Conservation (phyloP, 2,888 invertebrate genomes). For the Tribolium freemani region DNA sequence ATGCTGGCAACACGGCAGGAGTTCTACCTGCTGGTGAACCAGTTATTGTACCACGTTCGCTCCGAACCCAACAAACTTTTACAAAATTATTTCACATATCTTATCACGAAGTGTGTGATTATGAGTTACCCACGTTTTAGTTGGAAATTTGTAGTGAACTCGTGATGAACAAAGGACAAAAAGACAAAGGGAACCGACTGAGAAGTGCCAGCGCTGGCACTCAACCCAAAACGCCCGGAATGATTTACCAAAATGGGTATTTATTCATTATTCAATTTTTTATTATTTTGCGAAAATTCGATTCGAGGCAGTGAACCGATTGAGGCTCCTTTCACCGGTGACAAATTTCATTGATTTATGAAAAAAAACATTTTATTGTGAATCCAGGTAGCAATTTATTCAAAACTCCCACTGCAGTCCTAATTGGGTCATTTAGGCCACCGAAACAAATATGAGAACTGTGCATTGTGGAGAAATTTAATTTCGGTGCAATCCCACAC, state of each 20-base stretch:
- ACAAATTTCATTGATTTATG: neutral
- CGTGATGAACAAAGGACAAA: conserved; percentile 14
- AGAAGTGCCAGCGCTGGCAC: neutral
- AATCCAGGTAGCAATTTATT: too few relatives aligned
- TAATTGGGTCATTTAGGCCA: neutral
- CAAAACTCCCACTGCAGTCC: neutral
- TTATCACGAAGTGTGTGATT: neutral
- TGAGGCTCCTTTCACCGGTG: too few relatives aligned
- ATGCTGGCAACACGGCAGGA: conserved; percentile 32
- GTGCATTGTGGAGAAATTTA: neutral
- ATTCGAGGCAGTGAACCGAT: too few relatives aligned
- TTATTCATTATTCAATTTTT: neutral
- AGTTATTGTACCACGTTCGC: conserved; percentile 33
- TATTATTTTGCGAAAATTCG: too few relatives aligned
- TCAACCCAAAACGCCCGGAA: neutral
- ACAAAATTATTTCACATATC: conserved; percentile 21
- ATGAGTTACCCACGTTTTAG: neutral
- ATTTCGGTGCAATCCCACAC: neutral
- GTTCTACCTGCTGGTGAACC: conserved; percentile 51
- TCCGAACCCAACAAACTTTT: conserved; percentile 26
- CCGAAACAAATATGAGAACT: neutral
- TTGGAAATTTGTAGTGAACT: conserved; percentile 4
- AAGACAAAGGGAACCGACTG: conserved; percentile 20
- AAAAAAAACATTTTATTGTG: neutral
- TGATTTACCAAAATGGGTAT: conserved; percentile 26